Conservation (phyloP, 2,888 invertebrate species). For the Belgica antarctica region DNA sequence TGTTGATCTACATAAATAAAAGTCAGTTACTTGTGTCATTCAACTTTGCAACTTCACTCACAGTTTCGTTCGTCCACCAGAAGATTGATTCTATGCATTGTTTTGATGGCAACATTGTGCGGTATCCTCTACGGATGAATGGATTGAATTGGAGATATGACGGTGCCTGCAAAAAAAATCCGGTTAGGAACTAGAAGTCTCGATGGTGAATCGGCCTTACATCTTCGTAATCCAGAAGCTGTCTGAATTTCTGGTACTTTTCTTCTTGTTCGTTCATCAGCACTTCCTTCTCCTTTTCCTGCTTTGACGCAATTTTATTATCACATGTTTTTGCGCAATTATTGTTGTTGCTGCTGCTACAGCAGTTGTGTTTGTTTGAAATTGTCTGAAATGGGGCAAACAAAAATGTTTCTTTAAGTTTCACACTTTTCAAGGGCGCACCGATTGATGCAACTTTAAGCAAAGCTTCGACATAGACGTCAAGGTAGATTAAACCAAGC, state of each 20-base stretch:
- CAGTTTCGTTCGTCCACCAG: conserved; percentile 95
- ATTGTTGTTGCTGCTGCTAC: conserved; percentile 8
- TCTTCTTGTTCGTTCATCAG: conserved; percentile 31
- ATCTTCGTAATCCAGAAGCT: conserved; percentile 56
- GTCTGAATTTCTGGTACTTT: conserved; percentile 49
- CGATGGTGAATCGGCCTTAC: conserved; percentile 47
- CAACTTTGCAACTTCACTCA: conserved; percentile 46
- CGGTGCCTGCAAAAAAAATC: conserved; percentile 62
- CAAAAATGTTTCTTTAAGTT: not conserved
- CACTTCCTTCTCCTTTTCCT: conserved; percentile 41
- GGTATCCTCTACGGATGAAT: conserved; percentile 80
- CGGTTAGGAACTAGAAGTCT: not conserved
- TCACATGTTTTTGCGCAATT: conserved; percentile 23
- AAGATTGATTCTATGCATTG: conserved; percentile 88
- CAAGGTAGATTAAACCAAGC: not conserved
- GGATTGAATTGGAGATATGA: conserved; percentile 82
- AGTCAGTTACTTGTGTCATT: too few species aligned
- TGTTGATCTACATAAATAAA: conserved; percentile 84
- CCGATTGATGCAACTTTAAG: too few species aligned
- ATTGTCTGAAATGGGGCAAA: not conserved
- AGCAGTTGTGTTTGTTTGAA: conserved; percentile 21
- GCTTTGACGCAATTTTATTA: not conserved
- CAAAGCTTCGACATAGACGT: not conserved
- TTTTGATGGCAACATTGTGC: conserved; percentile 76
- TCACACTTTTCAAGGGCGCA: conserved; percentile 20